Evolutionary conservation across 2,888 invertebrate genomes (phyloP).

Genomic region (Homarus gammarus): DNA sequence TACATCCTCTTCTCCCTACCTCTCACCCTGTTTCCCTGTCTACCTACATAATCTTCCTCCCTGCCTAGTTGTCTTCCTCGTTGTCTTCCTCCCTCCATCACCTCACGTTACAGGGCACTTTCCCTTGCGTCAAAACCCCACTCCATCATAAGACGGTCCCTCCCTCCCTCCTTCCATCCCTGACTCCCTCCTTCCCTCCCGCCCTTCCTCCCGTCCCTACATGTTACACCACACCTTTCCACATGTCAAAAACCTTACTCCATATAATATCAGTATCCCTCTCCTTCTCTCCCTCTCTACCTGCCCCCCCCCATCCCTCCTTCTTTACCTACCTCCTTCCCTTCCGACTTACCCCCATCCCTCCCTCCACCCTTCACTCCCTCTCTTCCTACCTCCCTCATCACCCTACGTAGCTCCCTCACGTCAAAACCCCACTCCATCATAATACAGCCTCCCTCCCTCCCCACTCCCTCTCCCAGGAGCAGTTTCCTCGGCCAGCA

Average conservation of each 20-base stretch:
- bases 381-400: background rate
- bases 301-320: background rate
- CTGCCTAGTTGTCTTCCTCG: background rate
- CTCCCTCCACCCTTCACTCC: background rate
- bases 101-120: background rate
- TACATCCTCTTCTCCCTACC: background rate
- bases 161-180: too few species aligned
- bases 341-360: background rate
- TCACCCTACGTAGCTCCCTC: background rate
- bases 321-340: background rate
- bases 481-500: conserved; percentile 19
- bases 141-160: background rate
- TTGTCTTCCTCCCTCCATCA: background rate
- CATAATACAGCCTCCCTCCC: background rate
- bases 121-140: background rate
- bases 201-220: background rate
- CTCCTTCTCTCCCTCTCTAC: background rate
- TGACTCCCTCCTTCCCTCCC: conserved; percentile 1
- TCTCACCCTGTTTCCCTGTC: background rate
- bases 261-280: background rate
- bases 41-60: background rate
- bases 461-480: background rate
- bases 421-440: background rate
- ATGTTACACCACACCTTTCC: background rate
- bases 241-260: background rate